Base-by-base conservation (phyloP, 1,140 invertebrate genomes). In the Chrysomallon squamiferum region DNA sequence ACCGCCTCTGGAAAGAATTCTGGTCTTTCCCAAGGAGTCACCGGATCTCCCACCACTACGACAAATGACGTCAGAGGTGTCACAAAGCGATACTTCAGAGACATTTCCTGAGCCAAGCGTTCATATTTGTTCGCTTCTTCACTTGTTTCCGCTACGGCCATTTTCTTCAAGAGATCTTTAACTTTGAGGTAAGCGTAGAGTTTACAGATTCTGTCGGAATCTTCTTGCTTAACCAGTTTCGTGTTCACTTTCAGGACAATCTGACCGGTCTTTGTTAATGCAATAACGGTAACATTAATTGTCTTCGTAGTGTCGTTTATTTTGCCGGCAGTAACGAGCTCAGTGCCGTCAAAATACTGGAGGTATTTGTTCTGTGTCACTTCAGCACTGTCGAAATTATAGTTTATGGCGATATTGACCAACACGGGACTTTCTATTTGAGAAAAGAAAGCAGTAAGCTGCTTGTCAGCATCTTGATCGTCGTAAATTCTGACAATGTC, bases 401-500 rank as follows among this genome's bases (percentile, higher is more conserved):
- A 93, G 41, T 85, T 84, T 74, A 92, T 91, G 3, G 87, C 87
- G n/a, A 92, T 88, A 73, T 92, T 88, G 0, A 88, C 83, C 18
- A 92, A 81, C 1, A 92, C 76, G 1, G 91, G 91, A 0, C 90
- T 90, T 2, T 91, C 88, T 43, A 93, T 89, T 83, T 91, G 88
- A 43, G 87, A 85, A 84, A 91, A 93, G 83, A 93, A 92, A 75
- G 89, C 87, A 33, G 88, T 86, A 15, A 92, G 83, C 79, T 93
- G 91, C 18, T 91, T 79, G 59, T 88, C 86, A 2, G 91, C 90
- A 79, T 93, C 91, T 0, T 89, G 83, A 29, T 89, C 91, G 79
- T 90, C 90, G 79, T 92, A 92, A 57, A 93, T 92, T 77, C 90
- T 89, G 25, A 91, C 85, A 66, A 90, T 88, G 80, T 91, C 91